These are phyloP conservation scores for Mesitornis unicolor DNA, from an alignment of 2,113 vertebrate genomes.

Conservation along the genomic window DNA sequence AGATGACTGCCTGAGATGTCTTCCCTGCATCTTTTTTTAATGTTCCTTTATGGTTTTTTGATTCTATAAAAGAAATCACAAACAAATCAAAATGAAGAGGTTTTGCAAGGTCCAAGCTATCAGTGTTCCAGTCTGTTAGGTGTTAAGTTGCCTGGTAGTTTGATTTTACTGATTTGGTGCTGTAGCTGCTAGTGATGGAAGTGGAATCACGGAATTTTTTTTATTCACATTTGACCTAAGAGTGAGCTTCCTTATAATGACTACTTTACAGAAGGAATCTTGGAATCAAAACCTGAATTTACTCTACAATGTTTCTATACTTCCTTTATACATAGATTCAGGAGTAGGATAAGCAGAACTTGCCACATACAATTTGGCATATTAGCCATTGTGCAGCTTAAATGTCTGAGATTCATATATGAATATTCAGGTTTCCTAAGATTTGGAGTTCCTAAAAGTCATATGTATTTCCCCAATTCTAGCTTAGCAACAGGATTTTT, in stretches of 20 bases:
- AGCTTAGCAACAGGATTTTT: background rate
- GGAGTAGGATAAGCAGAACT: background rate
- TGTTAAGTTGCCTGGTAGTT: background rate
- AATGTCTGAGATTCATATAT: background rate
- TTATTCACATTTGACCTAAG: background rate
- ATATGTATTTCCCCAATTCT: background rate
- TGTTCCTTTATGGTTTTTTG: background rate
- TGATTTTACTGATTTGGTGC: background rate
- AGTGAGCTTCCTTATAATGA: background rate
- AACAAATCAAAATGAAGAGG: background rate
- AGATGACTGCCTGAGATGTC: background rate
- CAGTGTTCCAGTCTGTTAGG: background rate
- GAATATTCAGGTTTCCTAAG: background rate
- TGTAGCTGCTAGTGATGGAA: background rate
- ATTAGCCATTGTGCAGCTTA: background rate
- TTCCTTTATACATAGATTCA: background rate
- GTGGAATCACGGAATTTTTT: background rate
- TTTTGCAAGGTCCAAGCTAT: background rate
- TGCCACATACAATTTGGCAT: background rate
- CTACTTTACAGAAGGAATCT: background rate
- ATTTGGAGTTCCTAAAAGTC: background rate
- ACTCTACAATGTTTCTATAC: background rate
- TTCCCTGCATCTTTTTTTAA: background rate
- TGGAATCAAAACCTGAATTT: background rate
- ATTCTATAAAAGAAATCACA: background rate